Conservation (phyloP, 2,888 invertebrate genomes). For the Philereme vetulata region DNA sequence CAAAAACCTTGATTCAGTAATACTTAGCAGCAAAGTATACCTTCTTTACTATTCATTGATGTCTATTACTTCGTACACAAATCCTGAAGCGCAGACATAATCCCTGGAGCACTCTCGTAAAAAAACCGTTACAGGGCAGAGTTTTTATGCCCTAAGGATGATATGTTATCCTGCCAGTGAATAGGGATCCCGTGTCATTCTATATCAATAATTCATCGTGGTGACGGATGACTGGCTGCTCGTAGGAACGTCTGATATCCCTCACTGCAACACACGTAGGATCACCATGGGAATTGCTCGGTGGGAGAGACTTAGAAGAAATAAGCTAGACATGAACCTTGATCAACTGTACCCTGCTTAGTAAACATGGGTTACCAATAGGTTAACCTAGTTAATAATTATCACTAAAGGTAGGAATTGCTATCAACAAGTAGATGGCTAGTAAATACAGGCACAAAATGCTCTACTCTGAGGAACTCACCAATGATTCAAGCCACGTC, state of each 20-base stretch:
- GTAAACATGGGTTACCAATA: too few species aligned
- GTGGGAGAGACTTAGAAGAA: background rate
- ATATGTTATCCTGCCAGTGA: constrained; percentile 17
- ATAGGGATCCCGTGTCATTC: constrained; percentile 34
- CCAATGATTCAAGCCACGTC: too few species aligned
- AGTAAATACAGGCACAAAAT: too few species aligned
- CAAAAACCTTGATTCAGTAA: too few species aligned
- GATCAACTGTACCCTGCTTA: too few species aligned
- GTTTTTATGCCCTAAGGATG: constrained; percentile 25
- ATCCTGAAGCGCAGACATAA: constrained; percentile 25
- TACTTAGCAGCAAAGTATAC: too few species aligned
- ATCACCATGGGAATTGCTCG: constrained; percentile 19
- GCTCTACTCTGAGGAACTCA: too few species aligned
- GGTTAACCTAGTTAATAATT: too few species aligned
- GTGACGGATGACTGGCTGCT: constrained; percentile 50
- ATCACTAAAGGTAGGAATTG: too few species aligned
- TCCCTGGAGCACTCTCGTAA: constrained; percentile 22
- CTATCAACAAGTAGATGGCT: too few species aligned
- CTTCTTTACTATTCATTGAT: constrained; percentile 5
- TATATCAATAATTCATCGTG: constrained; percentile 64
- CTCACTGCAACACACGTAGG: constrained; percentile 38
- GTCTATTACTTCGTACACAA: constrained; percentile 16
- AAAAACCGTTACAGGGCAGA: constrained; percentile 16
- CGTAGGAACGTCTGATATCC: constrained; percentile 39
- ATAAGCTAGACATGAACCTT: background rate